phyloP scores from a whole-genome alignment of 2,888 invertebrate species.

The Graphium colonna region DNA sequence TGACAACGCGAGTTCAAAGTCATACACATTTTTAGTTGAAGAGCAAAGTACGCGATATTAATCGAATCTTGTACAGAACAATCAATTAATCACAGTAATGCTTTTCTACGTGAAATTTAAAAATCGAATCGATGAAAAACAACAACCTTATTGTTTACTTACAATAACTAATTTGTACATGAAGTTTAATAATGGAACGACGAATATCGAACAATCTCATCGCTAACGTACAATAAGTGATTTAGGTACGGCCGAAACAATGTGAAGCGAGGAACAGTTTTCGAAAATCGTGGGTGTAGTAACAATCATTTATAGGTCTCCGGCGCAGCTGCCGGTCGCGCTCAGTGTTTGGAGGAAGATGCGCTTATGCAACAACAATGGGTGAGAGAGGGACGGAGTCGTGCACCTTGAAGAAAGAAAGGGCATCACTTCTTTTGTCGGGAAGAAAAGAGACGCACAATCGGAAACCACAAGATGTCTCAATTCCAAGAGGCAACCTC shows the following conservation, averaged over 20 bases:
- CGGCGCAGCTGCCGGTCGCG: slow-evolving; percentile 71
- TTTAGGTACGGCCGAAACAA: slow-evolving; percentile 30
- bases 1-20: no score
- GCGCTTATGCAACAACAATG: slow-evolving; percentile 65
- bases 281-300: slow-evolving; percentile 61
- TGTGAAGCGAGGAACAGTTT: slow-evolving; percentile 33
- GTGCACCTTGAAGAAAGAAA: slow-evolving; percentile 67
- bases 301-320: slow-evolving; percentile 70
- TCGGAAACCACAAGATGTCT: slow-evolving; percentile 81
- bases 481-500: slow-evolving; percentile 75
- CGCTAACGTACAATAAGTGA: neutral
- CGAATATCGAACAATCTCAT: neutral
- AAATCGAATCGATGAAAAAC: neutral
- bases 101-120: neutral
- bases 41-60: no score
- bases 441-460: slow-evolving; percentile 64
- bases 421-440: slow-evolving; percentile 46
- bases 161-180: no score
- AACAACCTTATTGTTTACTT: no score
- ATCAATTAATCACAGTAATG: neutral
- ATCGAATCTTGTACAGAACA: no score
- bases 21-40: no score
- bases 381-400: slow-evolving; percentile 62
- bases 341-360: slow-evolving; percentile 77
- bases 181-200: no score